Evolutionary conservation across 2,113 vertebrate genomes (phyloP), one percentile per base, ranked within the genome.

Genomic region (Haemorhous mexicanus): DNA sequence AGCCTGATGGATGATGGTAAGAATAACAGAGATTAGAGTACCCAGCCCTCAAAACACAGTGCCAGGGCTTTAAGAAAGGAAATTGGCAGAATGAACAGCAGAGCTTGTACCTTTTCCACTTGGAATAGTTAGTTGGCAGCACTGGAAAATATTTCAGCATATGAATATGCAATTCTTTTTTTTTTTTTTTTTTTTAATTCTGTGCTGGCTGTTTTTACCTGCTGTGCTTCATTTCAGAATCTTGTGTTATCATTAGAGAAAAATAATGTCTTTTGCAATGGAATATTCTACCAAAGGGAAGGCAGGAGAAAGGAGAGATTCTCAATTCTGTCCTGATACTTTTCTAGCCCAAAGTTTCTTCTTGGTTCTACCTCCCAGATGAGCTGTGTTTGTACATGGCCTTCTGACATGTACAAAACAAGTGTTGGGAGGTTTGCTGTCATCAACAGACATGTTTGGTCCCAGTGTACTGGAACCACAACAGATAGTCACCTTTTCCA

Each of bases 181-280:
- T 82, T 37, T 37, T 33, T 70, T 41, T 86, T n/a, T n/a, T n/a
- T 84, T 77, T 62, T 44, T 2, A 44, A 79, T 77, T 93, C 77
- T 86, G 26, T 58, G 49, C 26, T 5, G 16, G 58, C 61, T 94
- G 28, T 94, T 96, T 87, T 56, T 81, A 84, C 89, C 88, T 96
- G 80, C 87, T 95, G 90, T 85, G 91, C 44, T 46, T 94, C 63
- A 92, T 96, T 96, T 95, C 84, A 84, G 80, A 89, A 82, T 68
- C 47, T 59, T 3, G 0, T 74, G 37, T 92, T 95, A 72, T 70
- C 86, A 58, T 93, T 91, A 90, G 35, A 88, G 68, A 70, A 91
- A 91, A 95, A 74, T 12, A 81, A 43, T 70, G 21, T 75, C 32
- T 80, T 85, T 86, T 84, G 73, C 43, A 62, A 26, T n/a, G 41